These are phyloP conservation scores for Hydra vulgaris DNA, from an alignment of 30 jellyfish, hydroid and myxozoan genomes.

Conservation along the genomic window DNA sequence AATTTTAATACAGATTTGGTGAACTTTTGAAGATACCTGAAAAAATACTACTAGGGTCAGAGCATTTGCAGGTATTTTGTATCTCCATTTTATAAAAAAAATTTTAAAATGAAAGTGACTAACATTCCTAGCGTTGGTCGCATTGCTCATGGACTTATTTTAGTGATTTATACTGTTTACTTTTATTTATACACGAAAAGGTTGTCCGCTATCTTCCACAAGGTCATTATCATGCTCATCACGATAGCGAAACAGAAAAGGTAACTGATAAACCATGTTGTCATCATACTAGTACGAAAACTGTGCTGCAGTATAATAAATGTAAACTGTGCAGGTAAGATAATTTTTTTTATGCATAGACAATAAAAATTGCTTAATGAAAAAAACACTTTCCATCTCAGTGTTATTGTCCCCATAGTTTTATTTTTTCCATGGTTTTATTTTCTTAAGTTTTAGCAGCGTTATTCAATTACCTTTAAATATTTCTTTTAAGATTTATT, in stretches of 20 bases:
- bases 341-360: no score
- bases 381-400: no score
- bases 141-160: no score
- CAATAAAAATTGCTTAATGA: no score
- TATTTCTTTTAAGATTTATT: slow-evolving; percentile 56
- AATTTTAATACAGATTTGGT: slow-evolving; percentile 21
- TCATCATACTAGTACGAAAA: slow-evolving; percentile 47
- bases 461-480: no score
- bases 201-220: slow-evolving; percentile 51
- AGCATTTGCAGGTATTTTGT: slow-evolving; percentile 38
- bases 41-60: slow-evolving; percentile 29
- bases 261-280: slow-evolving; percentile 87
- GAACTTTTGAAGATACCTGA: slow-evolving; percentile 20
- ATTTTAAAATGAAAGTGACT: no score
- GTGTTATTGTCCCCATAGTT: no score
- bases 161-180: background rate
- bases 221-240: slow-evolving; percentile 99
- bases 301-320: slow-evolving; percentile 42
- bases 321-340: slow-evolving; percentile 95
- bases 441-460: no score
- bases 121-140: no score
- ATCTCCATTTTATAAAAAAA: no score
- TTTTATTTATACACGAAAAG: background rate
- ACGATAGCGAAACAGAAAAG: slow-evolving; percentile 75
- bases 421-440: no score